Percentiles rank a stretch among this genome's conserved stretches.
Evolutionary conservation across 1,140 invertebrate species (phyloP).

Genomic region (Lepidurus apus): DNA sequence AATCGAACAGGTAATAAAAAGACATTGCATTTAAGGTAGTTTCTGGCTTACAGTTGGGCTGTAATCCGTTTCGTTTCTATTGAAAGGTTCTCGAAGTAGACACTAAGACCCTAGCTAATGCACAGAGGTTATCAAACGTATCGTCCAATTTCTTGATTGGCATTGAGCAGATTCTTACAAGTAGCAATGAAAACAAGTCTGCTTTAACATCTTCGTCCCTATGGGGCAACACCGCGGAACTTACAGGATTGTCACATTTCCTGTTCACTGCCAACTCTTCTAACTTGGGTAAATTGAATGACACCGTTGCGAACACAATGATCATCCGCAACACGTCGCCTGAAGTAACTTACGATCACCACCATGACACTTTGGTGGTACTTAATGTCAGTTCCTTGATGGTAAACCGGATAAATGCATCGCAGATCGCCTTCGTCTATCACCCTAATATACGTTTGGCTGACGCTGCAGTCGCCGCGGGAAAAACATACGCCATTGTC

Average conservation of each 20-base stretch:
- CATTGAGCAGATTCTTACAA: background rate
- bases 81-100: background rate
- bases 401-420: no score
- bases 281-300: background rate
- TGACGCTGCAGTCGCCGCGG: no score
- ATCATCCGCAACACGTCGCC: background rate
- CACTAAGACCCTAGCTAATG: background rate
- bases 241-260: background rate
- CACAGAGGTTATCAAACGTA: background rate
- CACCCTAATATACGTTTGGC: no score
- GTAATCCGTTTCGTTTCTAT: background rate
- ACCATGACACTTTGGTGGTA: no score
- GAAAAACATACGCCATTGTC: no score
- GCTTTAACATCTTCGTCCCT: background rate
- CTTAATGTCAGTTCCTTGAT: no score
- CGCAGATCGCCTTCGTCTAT: no score
- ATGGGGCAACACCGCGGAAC: background rate
- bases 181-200: background rate
- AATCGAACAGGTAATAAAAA: background rate
- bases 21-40: background rate
- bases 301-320: background rate
- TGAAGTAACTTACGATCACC: no score
- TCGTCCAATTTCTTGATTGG: background rate
- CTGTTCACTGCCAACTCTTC: background rate
- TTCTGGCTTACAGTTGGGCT: background rate